phyloP scores from a whole-genome alignment of 1,140 invertebrate genomes.

The Probaryconus sp. region DNA sequence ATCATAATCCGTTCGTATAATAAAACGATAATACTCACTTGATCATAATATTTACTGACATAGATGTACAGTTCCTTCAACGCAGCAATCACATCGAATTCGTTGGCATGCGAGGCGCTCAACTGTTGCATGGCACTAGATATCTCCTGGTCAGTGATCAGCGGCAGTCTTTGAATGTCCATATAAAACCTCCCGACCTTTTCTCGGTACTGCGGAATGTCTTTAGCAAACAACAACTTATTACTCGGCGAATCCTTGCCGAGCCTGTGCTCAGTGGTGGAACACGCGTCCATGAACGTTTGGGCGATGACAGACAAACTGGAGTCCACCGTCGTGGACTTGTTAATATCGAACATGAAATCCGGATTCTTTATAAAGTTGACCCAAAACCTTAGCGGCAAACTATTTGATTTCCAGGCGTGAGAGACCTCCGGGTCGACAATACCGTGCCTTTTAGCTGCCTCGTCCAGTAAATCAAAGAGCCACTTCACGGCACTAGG shows the following conservation, averaged over 20 bases:
- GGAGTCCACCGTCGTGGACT: slow-evolving; percentile 93
- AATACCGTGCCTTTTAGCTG: slow-evolving; percentile 90
- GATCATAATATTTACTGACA: slow-evolving; percentile 94
- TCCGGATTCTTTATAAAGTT: slow-evolving; percentile 98
- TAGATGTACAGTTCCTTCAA: slow-evolving; percentile 96
- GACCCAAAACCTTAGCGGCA: slow-evolving; percentile 96
- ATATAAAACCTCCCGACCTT: slow-evolving; percentile 93
- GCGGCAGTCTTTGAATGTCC: slow-evolving; percentile 89
- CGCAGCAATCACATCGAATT: slow-evolving; percentile 93
- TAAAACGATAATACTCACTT: slow-evolving; percentile 81
- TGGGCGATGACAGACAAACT: slow-evolving; percentile 96
- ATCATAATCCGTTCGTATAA: slow-evolving; percentile 6
- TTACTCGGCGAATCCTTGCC: slow-evolving; percentile 97
- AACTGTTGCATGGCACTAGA: slow-evolving; percentile 94
- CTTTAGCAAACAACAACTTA: slow-evolving; percentile 96
- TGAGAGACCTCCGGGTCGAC: slow-evolving; percentile 93
- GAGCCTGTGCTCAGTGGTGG: slow-evolving; percentile 90
- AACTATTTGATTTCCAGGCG: slow-evolving; percentile 97
- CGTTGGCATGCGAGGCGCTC: slow-evolving; percentile 90
- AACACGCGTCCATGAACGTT: slow-evolving; percentile 97
- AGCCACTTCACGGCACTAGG: slow-evolving; percentile 97
- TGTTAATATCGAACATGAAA: slow-evolving; percentile 97
- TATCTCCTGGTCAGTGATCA: slow-evolving; percentile 95
- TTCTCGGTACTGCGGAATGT: slow-evolving; percentile 92
- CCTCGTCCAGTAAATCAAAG: slow-evolving; percentile 95